Evolutionary conservation across 2,888 invertebrate genomes (phyloP).

Genomic region (Apotomis capreana): DNA sequence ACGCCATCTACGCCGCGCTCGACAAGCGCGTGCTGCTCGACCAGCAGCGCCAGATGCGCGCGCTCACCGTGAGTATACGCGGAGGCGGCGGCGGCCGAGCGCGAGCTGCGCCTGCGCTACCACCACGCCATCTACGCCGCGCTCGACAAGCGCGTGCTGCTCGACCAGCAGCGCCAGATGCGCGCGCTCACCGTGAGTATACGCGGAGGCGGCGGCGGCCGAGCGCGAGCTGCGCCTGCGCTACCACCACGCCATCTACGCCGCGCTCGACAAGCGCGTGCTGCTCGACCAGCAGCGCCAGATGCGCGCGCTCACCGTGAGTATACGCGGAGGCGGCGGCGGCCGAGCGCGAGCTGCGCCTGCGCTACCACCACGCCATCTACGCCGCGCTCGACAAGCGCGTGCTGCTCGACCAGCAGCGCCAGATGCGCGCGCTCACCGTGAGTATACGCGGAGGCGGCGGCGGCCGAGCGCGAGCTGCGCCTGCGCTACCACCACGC

Average conservation of each 20-base stretch:
- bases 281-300: conserved; percentile 90
- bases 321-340: conserved; percentile 20
- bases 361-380: conserved; percentile 60
- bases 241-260: conserved; percentile 77
- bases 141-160: conserved; percentile 91
- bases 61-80: conserved; percentile 80
- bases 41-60: conserved; percentile 91
- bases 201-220: conserved; percentile 24
- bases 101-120: conserved; percentile 90
- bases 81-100: conserved; percentile 61
- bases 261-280: conserved; percentile 91
- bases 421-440: conserved; percentile 90
- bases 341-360: conserved; percentile 62
- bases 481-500: conserved; percentile 9
- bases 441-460: conserved; percentile 52
- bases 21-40: conserved; percentile 92
- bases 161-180: conserved; percentile 91
- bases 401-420: conserved; percentile 89
- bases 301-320: conserved; percentile 88
- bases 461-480: conserved; percentile 62
- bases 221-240: conserved; percentile 61
- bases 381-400: conserved; percentile 91
- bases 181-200: conserved; percentile 86
- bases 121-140: conserved; percentile 90
- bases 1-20: conserved; percentile 88